Evolutionary conservation across 2,113 vertebrate genomes (phyloP), one percentile per base, ranked within the genome.

Genomic region (Syrmaticus mikado): DNA sequence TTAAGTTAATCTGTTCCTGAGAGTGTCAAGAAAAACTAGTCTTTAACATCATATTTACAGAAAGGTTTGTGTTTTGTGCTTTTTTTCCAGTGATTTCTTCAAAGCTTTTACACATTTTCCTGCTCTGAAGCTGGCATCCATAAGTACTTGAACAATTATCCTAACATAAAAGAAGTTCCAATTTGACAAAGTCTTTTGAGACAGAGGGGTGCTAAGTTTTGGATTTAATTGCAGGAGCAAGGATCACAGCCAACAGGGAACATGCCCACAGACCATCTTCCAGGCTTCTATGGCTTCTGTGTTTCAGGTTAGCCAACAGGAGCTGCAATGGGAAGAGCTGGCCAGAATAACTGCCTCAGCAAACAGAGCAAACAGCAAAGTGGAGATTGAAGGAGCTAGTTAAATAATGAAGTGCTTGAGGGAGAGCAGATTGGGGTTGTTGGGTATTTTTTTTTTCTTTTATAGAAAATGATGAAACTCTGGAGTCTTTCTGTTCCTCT

Each of bases 1-100:
- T 95, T 95, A 96, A 95, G 32, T 62, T 92, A 87, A 93, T 91
- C 89, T 88, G 67, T 43, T 93, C 85, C 87, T 93, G 50, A 77
- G 13, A 96, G 64, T 55, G 91, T 87, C 67, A 82, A 89, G 87
- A 21, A 95, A 96, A 93, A 46, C 73, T 68, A 81, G 72, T 77
- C 41, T 81, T 92, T 67, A 81, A 40, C 61, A 57, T 21, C 50
- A 21, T 52, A 55, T 65, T 95, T 92, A 52, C 17, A 71, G 15
- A 13, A 55, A 32, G 30, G 11, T n/a, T 18, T 38, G 34, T 28
- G 8, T 11, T 24, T 55, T 30, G 25, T 28, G 15, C 27, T 57
- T 57, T 18, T 40, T 40, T 64, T 40, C 10, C 4, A 50, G 6
- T 30, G 13, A 85, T 77, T 87, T 91, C 60, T 85, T 91, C 87